These are phyloP conservation scores for Oncopeltus fasciatus DNA, from an alignment of 1,140 invertebrate species.

Conservation along the genomic window DNA sequence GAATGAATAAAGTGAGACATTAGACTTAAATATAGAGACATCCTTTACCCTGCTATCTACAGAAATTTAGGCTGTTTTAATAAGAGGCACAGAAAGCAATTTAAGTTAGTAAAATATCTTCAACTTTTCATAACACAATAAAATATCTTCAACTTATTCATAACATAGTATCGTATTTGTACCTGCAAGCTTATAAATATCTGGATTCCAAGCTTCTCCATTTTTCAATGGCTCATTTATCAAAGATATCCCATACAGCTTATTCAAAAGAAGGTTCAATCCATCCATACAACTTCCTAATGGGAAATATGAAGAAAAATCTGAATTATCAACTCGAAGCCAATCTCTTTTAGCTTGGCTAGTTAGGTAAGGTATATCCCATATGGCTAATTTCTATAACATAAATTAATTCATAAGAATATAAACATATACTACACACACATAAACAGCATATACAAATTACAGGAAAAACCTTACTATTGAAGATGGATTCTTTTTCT, in stretches of 20 bases:
- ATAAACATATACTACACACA: neutral
- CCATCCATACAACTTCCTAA: constrained; percentile 93
- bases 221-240: constrained; percentile 48
- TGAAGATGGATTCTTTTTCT: constrained; percentile 31
- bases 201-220: constrained; percentile 71
- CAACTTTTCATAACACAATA: neutral
- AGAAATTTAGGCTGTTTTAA: too few species aligned
- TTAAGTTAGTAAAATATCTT: neutral
- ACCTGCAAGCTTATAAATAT: constrained; percentile 77
- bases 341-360: constrained; percentile 52
- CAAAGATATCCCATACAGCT: constrained; percentile 66
- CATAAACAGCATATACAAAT: too few species aligned
- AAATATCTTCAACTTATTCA: neutral
- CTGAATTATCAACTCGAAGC: constrained; percentile 45
- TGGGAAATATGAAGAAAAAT: constrained; percentile 82
- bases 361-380: constrained; percentile 75
- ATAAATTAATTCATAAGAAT: neutral
- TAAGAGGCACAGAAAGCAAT: too few species aligned
- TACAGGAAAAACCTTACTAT: too few species aligned
- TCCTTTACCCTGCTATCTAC: too few species aligned
- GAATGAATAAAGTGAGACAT: too few species aligned
- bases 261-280: constrained; percentile 66
- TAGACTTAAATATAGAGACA: too few species aligned
- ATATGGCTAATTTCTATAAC: constrained; percentile 43
- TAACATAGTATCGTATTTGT: too few species aligned